These are phyloP conservation scores for Coranthus polyacanthus DNA, from an alignment of 2,797 vertebrate species.

Conservation along the genomic window DNA sequence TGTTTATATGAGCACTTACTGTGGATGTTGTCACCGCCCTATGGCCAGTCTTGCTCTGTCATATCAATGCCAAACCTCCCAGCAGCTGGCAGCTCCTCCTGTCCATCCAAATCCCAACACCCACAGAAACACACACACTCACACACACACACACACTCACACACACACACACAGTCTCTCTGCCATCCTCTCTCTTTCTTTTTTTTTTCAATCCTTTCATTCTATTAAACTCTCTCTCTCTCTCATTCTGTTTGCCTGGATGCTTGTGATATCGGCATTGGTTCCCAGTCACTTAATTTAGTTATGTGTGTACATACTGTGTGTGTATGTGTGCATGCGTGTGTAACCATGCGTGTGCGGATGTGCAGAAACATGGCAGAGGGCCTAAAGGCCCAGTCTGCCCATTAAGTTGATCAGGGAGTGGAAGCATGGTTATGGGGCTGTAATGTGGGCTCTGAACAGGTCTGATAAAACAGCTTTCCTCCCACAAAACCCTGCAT, in stretches of 20 bases:
- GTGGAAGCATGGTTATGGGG: constrained; percentile 65
- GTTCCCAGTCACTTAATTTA: constrained; percentile 53
- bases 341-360: constrained; percentile 39
- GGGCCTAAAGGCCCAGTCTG: constrained; percentile 60
- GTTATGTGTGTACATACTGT: constrained; percentile 16
- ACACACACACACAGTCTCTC: background rate
- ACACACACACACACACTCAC: background rate
- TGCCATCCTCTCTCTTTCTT: constrained; percentile 3
- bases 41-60: constrained; percentile 45
- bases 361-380: constrained; percentile 38
- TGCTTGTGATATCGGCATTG: constrained; percentile 40
- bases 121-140: constrained; percentile 11
- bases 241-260: constrained; percentile 24
- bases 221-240: constrained; percentile 16
- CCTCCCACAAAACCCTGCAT: constrained; percentile 31
- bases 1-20: constrained; percentile 36
- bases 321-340: constrained; percentile 27
- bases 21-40: constrained; percentile 35
- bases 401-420: constrained; percentile 76
- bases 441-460: constrained; percentile 73
- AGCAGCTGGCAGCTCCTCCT: constrained; percentile 50
- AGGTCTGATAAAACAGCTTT: constrained; percentile 69
- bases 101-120: constrained; percentile 44
- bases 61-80: constrained; percentile 54
- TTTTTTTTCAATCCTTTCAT: background rate